Base-by-base conservation (phyloP, 2,797 vertebrate genomes). In the Heteromormyrus szaboi region DNA sequence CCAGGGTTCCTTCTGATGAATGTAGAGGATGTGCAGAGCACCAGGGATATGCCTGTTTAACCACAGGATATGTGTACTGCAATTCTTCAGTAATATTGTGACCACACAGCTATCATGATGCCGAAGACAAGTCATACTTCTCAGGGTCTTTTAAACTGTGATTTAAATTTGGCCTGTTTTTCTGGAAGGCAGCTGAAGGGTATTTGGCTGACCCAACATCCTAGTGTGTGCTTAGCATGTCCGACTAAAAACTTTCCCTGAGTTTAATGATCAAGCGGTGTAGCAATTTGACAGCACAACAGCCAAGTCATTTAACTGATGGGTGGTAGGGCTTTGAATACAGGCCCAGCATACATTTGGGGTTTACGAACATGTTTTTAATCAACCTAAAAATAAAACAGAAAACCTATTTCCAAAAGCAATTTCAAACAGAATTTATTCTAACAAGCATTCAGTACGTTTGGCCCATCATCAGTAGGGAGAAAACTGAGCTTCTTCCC, bases 341-440 rank as follows among this genome's bases (percentile, higher is more conserved):
- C 37, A 79, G 72, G 17, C 17, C 72, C 37, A 79, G 33, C 17
- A 79, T 79, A 41, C 37, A 79, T 79, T 79, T 79, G 72, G 72
- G 72, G 17, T 41, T 79, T 44, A 44, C 33, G 2, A 41, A 79
- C 37, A 79, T 79, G 65, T 79, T 79, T 79, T 79, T 44, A 19
- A 41, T 79, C 37, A 79, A 79, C 37, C 37, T 79, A 41, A 79
- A 79, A 79, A 79, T 41, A 79, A 79, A 79, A 79, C 33, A 79
- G 12, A 19, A 79, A 79, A 44, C 14, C 72, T 91, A 90, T 90
- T 84, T 87, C 86, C 53, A 68, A 90, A 89, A 86, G 89, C 54
- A 7, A 89, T 87, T 83, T 89, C 17, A 0, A 88, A 89, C 79
- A 51, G 83, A 89, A 89, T 85, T 81, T 88, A 87, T 84, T 88